Conservation (phyloP, 2,113 vertebrate species). For the Otis tarda region DNA sequence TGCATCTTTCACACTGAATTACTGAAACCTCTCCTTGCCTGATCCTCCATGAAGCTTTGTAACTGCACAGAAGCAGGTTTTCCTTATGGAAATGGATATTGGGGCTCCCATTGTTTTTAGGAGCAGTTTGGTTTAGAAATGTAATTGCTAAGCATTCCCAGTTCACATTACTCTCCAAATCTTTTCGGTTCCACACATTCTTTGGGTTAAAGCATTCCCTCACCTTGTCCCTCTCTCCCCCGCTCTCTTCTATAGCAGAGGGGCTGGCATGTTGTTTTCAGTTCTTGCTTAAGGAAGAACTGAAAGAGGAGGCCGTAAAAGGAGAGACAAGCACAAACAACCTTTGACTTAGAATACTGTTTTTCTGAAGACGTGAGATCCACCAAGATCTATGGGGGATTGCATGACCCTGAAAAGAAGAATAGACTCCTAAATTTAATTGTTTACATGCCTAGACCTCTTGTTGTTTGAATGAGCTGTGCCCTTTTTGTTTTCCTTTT, state of each 20-base stretch:
- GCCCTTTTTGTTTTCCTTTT: neutral
- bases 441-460: neutral
- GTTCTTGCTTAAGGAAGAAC: neutral
- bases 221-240: neutral
- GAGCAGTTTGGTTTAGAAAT: neutral
- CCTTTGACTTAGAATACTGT: neutral
- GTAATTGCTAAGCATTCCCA: neutral
- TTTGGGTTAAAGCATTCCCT: neutral
- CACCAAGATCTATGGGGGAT: neutral
- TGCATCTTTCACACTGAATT: neutral
- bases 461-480: neutral
- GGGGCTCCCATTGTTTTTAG: neutral
- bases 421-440: neutral
- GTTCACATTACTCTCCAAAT: fast-evolving
- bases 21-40: neutral
- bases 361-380: neutral
- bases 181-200: neutral
- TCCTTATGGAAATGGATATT: neutral
- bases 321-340: neutral
- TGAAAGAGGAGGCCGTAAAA: neutral
- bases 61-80: neutral
- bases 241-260: neutral
- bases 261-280: neutral
- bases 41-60: neutral
- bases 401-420: neutral